A percentile compares a stretch with the other conserved stretches of the same genome.
phyloP scores from a whole-genome alignment of 2,797 vertebrate species.

The Galagoides demidoff region DNA sequence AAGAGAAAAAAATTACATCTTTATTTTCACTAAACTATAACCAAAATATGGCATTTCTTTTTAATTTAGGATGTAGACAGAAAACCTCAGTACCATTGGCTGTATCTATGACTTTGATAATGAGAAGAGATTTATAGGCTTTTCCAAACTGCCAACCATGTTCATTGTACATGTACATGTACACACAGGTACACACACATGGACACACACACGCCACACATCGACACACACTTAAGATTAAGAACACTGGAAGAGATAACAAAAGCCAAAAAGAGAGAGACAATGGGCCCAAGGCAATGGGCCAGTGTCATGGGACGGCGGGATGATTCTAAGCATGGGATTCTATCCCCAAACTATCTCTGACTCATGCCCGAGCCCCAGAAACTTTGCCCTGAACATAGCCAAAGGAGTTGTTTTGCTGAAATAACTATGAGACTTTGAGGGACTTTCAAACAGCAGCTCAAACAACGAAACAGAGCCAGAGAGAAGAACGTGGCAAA shows the following conservation, averaged over 20 bases:
- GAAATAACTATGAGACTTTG: background rate
- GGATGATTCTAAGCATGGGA: background rate
- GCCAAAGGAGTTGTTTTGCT: background rate
- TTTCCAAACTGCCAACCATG: background rate
- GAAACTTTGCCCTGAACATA: background rate
- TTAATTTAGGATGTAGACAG: background rate
- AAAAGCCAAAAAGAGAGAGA: background rate
- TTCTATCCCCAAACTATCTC: background rate
- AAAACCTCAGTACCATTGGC: background rate
- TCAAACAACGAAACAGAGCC: background rate
- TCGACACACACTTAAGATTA: background rate
- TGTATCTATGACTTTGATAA: background rate
- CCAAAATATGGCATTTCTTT: background rate
- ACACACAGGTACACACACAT: background rate
- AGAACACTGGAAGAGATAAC: background rate
- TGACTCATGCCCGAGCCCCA: background rate
- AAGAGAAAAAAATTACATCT: background rate
- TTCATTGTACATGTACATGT: background rate
- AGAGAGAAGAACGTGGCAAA: background rate
- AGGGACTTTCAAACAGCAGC: background rate
- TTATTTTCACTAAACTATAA: conserved; percentile 5
- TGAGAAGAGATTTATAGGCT: background rate
- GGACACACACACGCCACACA: background rate
- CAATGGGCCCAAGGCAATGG: background rate
- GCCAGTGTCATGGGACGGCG: background rate